Conservation (phyloP, 2,113 vertebrate genomes). For the Charina bottae region DNA sequence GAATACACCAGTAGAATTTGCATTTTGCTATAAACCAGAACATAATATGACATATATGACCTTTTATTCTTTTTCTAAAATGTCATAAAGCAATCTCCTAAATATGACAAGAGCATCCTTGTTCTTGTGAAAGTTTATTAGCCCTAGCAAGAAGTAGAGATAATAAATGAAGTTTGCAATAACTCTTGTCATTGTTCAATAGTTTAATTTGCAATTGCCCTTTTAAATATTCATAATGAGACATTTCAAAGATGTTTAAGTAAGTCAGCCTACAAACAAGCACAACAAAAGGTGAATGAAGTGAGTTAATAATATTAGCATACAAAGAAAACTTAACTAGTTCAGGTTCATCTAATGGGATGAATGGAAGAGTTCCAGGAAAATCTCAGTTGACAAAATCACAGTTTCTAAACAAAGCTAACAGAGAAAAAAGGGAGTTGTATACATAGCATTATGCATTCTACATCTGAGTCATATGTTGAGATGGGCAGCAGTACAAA, state of each 20-base stretch:
- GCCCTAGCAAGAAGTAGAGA: slow-evolving; percentile 20
- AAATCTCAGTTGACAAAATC: not conserved
- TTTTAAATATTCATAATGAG: slow-evolving; percentile 54
- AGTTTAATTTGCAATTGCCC: slow-evolving; percentile 55
- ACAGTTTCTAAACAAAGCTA: not conserved
- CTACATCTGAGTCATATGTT: not conserved
- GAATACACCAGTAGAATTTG: not conserved
- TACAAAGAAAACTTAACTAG: not conserved
- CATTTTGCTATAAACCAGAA: not conserved
- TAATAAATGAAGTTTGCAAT: slow-evolving; percentile 18
- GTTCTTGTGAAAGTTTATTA: slow-evolving; percentile 21
- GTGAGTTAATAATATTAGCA: slow-evolving; percentile 29
- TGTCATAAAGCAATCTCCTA: slow-evolving; percentile 33
- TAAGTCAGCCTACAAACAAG: not conserved
- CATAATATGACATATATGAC: not conserved
- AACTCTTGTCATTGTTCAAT: slow-evolving; percentile 32
- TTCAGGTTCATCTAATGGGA: not conserved
- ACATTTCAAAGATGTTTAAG: slow-evolving; percentile 45
- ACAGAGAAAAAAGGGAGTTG: not conserved
- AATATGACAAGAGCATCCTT: not conserved
- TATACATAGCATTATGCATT: not conserved
- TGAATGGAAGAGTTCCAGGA: not conserved
- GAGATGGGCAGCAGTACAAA: not conserved
- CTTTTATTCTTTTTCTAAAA: slow-evolving; percentile 47
- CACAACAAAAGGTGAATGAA: slow-evolving; percentile 2